Conservation (phyloP, 2,797 vertebrate genomes). For the Tinamus major region DNA sequence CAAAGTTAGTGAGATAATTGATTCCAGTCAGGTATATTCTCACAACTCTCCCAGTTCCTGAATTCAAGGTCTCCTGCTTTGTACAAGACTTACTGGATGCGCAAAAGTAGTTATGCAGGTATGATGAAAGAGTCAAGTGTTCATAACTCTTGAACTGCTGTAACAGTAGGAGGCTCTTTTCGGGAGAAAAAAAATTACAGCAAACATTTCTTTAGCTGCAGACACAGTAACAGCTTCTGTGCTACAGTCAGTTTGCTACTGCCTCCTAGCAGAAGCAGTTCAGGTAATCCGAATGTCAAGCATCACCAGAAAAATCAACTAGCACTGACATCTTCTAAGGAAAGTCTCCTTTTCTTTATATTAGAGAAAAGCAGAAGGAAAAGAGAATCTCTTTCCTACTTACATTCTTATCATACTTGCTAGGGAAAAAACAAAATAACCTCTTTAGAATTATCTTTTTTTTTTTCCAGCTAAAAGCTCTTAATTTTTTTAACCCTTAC, state of each 20-base stretch:
- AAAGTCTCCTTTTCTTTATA: background rate
- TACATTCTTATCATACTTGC: background rate
- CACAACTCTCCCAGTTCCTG: background rate
- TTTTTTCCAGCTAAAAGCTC: background rate
- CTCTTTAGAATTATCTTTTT: background rate
- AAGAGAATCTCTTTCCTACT: background rate
- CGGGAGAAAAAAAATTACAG: background rate
- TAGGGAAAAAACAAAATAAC: background rate
- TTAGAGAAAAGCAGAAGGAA: background rate
- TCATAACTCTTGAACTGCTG: background rate
- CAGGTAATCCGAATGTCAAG: background rate
- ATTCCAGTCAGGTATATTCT: background rate
- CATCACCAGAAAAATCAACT: background rate
- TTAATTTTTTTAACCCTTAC: background rate
- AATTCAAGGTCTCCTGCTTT: constrained; percentile 38
- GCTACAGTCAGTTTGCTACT: background rate
- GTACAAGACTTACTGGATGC: constrained; percentile 1
- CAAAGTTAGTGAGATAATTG: background rate
- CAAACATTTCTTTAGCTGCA: background rate
- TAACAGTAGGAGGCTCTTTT: background rate
- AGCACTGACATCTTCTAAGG: background rate
- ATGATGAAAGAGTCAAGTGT: constrained; percentile 30
- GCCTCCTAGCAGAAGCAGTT: background rate
- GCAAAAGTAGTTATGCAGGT: constrained; percentile 38
- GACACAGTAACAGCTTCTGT: background rate